Conservation (phyloP, 2,888 invertebrate genomes). For the Drosophila setosimentum region DNA sequence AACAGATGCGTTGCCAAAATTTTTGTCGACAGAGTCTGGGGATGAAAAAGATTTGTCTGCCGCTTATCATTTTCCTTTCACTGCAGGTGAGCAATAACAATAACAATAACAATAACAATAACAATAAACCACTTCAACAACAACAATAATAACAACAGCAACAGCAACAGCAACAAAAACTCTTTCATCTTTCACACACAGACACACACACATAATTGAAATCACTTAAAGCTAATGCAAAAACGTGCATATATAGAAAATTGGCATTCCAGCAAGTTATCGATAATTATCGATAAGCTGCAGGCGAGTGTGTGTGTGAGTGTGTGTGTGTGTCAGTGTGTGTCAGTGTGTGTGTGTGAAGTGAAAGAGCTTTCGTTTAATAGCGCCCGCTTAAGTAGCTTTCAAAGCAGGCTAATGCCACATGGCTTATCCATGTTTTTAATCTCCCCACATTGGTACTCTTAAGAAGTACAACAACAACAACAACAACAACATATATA, state of each 20-base stretch:
- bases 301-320: neutral
- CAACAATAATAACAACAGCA: slow-evolving; percentile 3
- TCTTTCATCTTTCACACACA: slow-evolving; percentile 23
- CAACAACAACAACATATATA: too few relatives aligned
- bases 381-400: slow-evolving; percentile 3
- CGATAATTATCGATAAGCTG: slow-evolving; percentile 48
- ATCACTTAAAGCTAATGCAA: slow-evolving; percentile 44
- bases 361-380: slow-evolving; percentile 46
- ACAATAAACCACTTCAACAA: neutral
- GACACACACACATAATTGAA: slow-evolving; percentile 48
- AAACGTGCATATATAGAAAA: slow-evolving; percentile 34
- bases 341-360: slow-evolving; percentile 3
- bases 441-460: neutral
- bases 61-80: slow-evolving; percentile 83
- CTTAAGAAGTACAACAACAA: neutral
- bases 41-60: slow-evolving; percentile 82
- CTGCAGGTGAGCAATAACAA: slow-evolving; percentile 81
- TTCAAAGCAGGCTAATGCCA: slow-evolving; percentile 9
- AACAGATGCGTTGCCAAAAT: slow-evolving; percentile 48
- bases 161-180: slow-evolving; percentile 21
- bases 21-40: slow-evolving; percentile 70
- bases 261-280: slow-evolving; percentile 18
- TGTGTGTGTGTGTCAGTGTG: neutral
- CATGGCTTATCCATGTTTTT: neutral
- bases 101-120: slow-evolving; percentile 10